Conservation (phyloP, 2,113 vertebrate species). For the Addax nasomaculatus region DNA sequence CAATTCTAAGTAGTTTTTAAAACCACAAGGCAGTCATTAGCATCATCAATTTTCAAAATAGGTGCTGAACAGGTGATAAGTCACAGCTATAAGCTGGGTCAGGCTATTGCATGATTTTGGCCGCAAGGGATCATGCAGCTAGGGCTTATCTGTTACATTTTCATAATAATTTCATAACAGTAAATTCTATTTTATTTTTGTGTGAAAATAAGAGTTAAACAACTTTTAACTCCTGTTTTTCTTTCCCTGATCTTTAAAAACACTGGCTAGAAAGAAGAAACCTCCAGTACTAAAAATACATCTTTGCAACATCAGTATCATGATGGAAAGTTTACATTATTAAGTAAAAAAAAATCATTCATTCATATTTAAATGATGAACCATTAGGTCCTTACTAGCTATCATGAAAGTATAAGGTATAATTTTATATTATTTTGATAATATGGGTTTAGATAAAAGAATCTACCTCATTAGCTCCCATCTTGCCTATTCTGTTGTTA, state of each 20-base stretch:
- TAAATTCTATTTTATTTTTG: not conserved
- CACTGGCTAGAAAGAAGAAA: constrained; percentile 21
- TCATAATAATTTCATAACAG: not conserved
- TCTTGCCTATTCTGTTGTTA: constrained; percentile 82
- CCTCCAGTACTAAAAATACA: constrained; percentile 31
- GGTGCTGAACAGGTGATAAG: not conserved
- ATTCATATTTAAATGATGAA: constrained; percentile 86
- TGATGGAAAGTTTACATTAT: constrained; percentile 77
- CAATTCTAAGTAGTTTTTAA: not conserved
- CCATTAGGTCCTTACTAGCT: constrained; percentile 78
- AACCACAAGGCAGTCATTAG: not conserved
- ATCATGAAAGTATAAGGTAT: constrained; percentile 81
- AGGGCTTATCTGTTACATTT: not conserved
- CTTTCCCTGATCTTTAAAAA: constrained; percentile 31
- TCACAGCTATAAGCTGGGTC: not conserved
- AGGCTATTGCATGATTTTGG: not conserved
- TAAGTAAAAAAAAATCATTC: constrained; percentile 75
- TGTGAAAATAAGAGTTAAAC: not conserved
- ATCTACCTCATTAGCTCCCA: constrained; percentile 82
- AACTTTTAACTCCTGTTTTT: not conserved
- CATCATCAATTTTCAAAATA: not conserved
- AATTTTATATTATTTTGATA: constrained; percentile 87
- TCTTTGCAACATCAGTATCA: constrained; percentile 54
- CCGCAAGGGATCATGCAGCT: not conserved
- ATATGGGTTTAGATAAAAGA: constrained; percentile 85